Conservation (phyloP, 1,140 invertebrate species). For the Diorhabda elongata region DNA sequence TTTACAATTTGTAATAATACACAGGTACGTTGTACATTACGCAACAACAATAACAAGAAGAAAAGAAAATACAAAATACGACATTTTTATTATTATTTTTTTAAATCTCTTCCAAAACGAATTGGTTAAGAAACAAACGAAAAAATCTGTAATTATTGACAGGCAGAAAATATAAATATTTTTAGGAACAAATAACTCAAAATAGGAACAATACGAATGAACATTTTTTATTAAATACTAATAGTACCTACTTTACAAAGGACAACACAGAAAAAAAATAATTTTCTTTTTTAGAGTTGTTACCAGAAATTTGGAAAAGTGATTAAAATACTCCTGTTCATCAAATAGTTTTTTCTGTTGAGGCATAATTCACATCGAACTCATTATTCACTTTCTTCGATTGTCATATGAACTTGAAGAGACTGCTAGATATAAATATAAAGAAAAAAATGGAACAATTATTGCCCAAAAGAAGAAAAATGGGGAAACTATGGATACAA, state of each 20-base stretch:
- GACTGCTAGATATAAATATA: no score
- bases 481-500: no score
- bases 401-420: no score
- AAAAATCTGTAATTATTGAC: background rate
- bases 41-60: background rate
- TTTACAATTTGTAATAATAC: conserved; percentile 13
- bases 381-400: no score
- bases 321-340: no score
- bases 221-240: background rate
- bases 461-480: no score
- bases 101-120: background rate
- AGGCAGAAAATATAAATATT: background rate
- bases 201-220: background rate
- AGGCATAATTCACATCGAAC: no score
- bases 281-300: background rate
- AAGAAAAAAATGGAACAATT: no score
- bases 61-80: background rate
- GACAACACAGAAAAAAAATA: background rate
- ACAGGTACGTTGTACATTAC: conserved; percentile 15
- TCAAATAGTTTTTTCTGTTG: no score
- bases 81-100: background rate
- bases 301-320: background rate
- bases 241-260: background rate
- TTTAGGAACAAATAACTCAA: background rate
- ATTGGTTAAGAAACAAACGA: background rate